Evolutionary conservation across 1,140 invertebrate genomes (phyloP), one percentile per base, ranked within the genome.

Genomic region (Tribolium madens): DNA sequence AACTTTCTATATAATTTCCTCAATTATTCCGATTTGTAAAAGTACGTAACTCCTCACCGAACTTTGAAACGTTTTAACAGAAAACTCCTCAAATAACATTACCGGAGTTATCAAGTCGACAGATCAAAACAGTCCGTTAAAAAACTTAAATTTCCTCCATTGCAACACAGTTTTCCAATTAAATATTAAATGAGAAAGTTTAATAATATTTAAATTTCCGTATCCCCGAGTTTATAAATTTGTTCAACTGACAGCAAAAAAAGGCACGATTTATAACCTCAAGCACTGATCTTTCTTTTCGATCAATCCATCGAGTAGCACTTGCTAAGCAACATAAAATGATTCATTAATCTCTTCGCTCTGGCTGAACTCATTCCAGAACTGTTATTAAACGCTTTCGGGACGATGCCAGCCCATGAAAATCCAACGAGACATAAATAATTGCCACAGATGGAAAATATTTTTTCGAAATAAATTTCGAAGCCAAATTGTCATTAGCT

Each of bases 301-400:
- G 57, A 64, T 64, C 57, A 31, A 33, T 64, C 26, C 31, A 64
- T 64, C 36, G 26, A 64, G 57, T 33, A 33, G 57, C n/a, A 64
- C 57, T 64, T 64, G 57, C 57, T 64, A 64, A 64, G 57, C 57
- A 64, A 64, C 31, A 64, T 64, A 64, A 64, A 64, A 64, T 64
- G 57, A 14, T 26, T 64, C 57, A 64, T 64, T 64, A 64, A 64
- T 64, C 57, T 64, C 57, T 18, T 5, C 21, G 57, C 26, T 26
- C 14, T 33, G 12, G n/a, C 57, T 64, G 26, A 64, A 64, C 57
- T 64, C 57, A 64, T 64, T 64, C 31, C 57, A 12, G n/a, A 12
- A 12, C 26, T 18, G 57, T 64, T 64, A 64, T 64, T 64, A 64
- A 64, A 64, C 57, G 21, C 26, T 64, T 64, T 64, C 26, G 13